phyloP scores from a whole-genome alignment of 2,797 vertebrate species.

The Malurus splendens region DNA sequence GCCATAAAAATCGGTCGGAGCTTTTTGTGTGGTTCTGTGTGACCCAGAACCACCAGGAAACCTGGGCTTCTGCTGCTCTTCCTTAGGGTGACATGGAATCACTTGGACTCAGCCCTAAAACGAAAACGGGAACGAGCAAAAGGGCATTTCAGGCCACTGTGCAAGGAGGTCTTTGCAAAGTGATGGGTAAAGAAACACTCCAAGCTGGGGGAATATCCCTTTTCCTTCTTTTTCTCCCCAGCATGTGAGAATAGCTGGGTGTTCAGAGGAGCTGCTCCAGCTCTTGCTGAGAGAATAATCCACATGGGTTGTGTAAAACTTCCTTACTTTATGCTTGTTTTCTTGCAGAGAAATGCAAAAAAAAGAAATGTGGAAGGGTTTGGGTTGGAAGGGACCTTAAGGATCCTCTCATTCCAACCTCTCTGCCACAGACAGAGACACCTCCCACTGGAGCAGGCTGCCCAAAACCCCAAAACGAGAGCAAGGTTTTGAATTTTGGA shows the following conservation, averaged over 20 bases:
- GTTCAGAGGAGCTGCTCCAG: neutral
- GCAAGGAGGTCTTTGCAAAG: neutral
- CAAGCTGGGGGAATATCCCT: neutral
- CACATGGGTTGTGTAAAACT: neutral
- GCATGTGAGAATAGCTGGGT: neutral
- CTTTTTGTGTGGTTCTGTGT: neutral
- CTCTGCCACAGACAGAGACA: neutral
- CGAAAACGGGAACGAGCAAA: neutral
- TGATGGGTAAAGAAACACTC: neutral
- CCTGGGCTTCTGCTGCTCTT: neutral
- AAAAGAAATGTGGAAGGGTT: neutral
- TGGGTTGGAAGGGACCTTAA: neutral
- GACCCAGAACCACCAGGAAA: neutral
- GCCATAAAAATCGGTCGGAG: neutral
- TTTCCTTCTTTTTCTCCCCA: accelerated
- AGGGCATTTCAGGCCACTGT: neutral
- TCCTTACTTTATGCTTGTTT: neutral
- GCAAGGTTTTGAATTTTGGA: neutral
- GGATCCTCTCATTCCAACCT: neutral
- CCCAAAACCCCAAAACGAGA: neutral
- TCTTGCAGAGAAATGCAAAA: neutral
- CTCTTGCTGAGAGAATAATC: neutral
- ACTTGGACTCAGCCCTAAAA: neutral
- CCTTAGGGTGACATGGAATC: neutral
- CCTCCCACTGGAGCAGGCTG: neutral